Evolutionary conservation across 2,888 invertebrate species (phyloP), one percentile per base, ranked within the genome.

Genomic region (Mythimna pallens): DNA sequence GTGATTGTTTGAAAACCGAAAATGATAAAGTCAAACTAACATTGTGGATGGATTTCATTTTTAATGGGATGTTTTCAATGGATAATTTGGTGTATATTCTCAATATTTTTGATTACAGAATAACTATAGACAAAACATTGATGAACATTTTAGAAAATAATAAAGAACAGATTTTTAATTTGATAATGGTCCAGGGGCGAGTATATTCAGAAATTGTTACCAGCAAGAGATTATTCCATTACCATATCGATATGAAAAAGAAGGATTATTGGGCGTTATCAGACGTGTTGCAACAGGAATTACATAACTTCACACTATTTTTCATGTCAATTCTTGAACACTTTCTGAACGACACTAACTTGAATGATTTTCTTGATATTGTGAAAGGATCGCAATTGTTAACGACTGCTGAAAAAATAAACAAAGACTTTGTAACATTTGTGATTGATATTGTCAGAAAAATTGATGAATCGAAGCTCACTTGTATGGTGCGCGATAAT

Each of bases 1-100:
- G 74, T 36, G 74, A 80, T 40, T 40, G 40, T 40, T 40, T 40
- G 9, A 40, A 40, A 40, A 40, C 40, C 40, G n/a, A 58, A n/a
- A 58, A 34, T 4, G 43, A 50, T 9, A 34, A 14, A 5, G 34
- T n/a, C 5, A 22, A 20, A 2, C 17, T 57, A 25, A 14, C 1
- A 14, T 17, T 14, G 9, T 52, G 50, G 47, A 63, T 63, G 47
- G 47, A 63, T 30, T 50, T 63, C 40, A 20, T 65, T 4, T 66
- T 66, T 30, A 66, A 66, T 25, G 36, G 9, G 17, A 61, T 68
- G 20, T 68, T 61, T 52, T 20, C 57, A 25, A 55, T 47, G 20
- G 30, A 59, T 3, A 58, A n/a, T 9, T 43, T 30, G 10, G n/a
- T 20, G 3, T 12, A 61, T 9, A 40, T 62, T 17, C 61, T 36